Evolutionary conservation across 2,888 invertebrate species (phyloP).

Genomic region (Papilio demoleus): DNA sequence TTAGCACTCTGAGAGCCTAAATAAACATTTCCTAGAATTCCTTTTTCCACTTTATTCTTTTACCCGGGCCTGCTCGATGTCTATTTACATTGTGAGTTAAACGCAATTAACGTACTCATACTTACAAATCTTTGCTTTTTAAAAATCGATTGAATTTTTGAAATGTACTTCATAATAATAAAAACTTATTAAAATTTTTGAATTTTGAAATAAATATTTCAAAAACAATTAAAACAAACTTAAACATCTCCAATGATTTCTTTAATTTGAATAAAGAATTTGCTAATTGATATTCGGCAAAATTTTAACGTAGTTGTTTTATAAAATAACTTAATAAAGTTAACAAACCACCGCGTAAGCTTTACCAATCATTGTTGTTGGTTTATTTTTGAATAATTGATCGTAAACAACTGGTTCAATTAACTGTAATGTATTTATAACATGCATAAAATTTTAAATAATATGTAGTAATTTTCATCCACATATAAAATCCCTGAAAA

Average conservation of each 20-base stretch:
- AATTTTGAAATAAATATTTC: too few species aligned
- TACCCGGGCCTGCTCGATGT: slow-evolving; percentile 5
- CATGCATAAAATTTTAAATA: slow-evolving; percentile 7
- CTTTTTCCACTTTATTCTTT: slow-evolving; percentile 22
- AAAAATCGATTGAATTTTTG: not conserved
- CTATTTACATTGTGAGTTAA: slow-evolving; percentile 12
- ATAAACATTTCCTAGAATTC: slow-evolving; percentile 32
- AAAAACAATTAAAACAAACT: too few species aligned
- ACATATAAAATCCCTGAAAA: too few species aligned
- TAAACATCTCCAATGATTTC: too few species aligned
- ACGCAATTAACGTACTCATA: slow-evolving; percentile 4
- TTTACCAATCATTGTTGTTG: slow-evolving; percentile 25
- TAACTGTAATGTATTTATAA: slow-evolving; percentile 19
- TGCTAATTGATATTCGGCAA: not conserved
- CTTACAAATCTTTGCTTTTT: not conserved
- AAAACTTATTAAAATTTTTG: too few species aligned
- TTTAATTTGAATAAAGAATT: too few species aligned
- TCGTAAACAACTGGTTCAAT: slow-evolving; percentile 21
- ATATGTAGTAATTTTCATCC: not conserved
- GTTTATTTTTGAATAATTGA: slow-evolving; percentile 30
- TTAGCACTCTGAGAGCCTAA: slow-evolving; percentile 30
- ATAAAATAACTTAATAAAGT: slow-evolving; percentile 17
- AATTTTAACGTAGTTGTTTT: not conserved
- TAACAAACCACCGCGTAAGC: slow-evolving; percentile 4
- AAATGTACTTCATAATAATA: too few species aligned